Evolutionary conservation across 2,797 vertebrate genomes (phyloP).

Genomic region (Falco rusticolus): DNA sequence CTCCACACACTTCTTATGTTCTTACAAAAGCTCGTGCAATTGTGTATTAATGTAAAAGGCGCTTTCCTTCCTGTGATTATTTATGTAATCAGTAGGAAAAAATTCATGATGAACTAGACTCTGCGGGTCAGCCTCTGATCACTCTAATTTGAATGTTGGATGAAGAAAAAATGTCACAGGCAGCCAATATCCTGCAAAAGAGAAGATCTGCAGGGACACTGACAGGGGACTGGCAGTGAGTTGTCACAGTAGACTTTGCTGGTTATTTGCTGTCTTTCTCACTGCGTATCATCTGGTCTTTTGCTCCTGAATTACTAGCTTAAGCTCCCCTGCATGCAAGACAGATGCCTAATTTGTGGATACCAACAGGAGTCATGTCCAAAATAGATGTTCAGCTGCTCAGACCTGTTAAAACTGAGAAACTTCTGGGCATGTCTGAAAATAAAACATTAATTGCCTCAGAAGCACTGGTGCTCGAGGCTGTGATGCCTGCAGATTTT

Average conservation of each 20-base stretch:
- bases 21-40: conserved; percentile 32
- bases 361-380: conserved; percentile 17
- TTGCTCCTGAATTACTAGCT: conserved; percentile 23
- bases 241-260: neutral
- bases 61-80: conserved; percentile 44
- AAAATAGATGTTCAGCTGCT: conserved; percentile 15
- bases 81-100: conserved; percentile 65
- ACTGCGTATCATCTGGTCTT: conserved; percentile 27
- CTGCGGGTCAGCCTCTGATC: conserved; percentile 46
- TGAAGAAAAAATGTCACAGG: conserved; percentile 39
- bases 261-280: conserved; percentile 18
- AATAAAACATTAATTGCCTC: neutral
- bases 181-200: conserved; percentile 21
- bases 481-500: neutral
- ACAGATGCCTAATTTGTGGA: conserved; percentile 50
- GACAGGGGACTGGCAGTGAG: conserved; percentile 4
- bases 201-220: neutral
- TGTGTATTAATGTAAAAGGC: conserved; percentile 36
- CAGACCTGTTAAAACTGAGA: neutral
- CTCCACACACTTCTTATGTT: conserved; percentile 1
- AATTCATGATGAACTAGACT: conserved; percentile 19
- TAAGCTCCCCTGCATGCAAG: neutral
- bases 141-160: conserved; percentile 56
- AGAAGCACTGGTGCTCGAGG: neutral
- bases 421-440: neutral